Conservation (phyloP, 2,797 vertebrate species). For the Scyliorhinus canicula region DNA sequence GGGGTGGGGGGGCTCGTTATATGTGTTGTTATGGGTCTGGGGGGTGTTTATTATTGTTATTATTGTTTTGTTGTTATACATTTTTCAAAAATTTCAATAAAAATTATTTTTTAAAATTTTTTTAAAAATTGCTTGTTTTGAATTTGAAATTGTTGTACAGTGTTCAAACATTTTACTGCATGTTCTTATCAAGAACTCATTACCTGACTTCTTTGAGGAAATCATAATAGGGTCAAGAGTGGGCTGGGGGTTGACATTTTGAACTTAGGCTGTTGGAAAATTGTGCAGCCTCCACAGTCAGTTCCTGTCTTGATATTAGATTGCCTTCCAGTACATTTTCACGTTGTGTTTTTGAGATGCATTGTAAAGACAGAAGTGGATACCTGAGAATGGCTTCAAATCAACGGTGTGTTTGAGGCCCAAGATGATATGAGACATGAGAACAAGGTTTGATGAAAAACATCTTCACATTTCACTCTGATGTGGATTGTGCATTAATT, state of each 20-base stretch:
- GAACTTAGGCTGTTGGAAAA: neutral
- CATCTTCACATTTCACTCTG: neutral
- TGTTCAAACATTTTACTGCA: neutral
- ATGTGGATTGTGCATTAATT: neutral
- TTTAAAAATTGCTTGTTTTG: neutral
- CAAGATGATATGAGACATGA: neutral
- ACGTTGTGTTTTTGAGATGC: neutral
- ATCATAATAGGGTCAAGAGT: neutral
- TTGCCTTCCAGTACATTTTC: neutral
- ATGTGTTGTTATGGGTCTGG: too few relatives aligned
- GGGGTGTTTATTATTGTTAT: too few relatives aligned
- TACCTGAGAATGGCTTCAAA: neutral
- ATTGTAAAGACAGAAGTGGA: neutral
- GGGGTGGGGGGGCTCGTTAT: too few relatives aligned
- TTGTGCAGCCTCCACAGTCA: neutral
- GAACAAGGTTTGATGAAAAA: neutral
- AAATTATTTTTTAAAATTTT: too few relatives aligned
- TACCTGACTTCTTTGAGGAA: neutral
- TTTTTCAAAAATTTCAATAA: too few relatives aligned
- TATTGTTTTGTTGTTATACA: too few relatives aligned
- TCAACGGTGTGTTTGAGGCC: neutral
- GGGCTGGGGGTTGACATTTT: neutral
- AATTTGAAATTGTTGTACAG: neutral
- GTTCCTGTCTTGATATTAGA: neutral
- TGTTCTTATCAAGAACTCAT: neutral